Evolutionary conservation across 2,113 vertebrate genomes (phyloP), one percentile per base, ranked within the genome.

Genomic region (Pterocles orientalis): DNA sequence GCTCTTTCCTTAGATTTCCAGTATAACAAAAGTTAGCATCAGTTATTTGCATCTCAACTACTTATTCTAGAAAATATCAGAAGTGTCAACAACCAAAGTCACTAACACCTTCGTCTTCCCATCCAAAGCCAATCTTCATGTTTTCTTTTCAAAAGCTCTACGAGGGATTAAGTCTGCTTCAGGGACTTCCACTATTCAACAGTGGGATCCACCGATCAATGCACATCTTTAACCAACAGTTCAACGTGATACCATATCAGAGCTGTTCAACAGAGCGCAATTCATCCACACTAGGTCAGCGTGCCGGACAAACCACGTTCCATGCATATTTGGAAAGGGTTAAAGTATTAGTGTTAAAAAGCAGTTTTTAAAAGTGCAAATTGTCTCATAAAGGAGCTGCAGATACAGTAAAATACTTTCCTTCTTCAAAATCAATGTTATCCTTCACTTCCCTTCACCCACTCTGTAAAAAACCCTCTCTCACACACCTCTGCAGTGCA

Each of bases 321-420:
- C 86, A 76, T 84, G 93, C 84, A 70, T 95, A 95, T 96, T 95
- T 71, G 95, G 93, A 96, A 96, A 97, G 96, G 93, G 94, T 92
- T 97, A 94, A 97, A 96, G 88, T 91, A 82, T 98, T 98, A 98
- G 98, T 98, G 98, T 98, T 98, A 97, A 98, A 94, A 98, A 98
- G 96, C 97, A 95, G 97, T 94, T 97, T 97, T 94, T 62, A 71
- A 98, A 98, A 98, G 98, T 98, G 98, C 98, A 98, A 98, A 97
- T 98, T 97, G 91, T 92, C 93, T 95, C 95, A 96, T 56, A 80
- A 82, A 96, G 97, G 89, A 95, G 95, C 75, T 97, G 97, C 94
- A 95, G 95, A 97, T 92, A 96, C 82, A 92, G 83, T 84, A 90
- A 92, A 95, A 80, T 53, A 91, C 50, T 70, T 97, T 97, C 95